Conservation (phyloP, 2,888 invertebrate genomes). For the Latrodectus hesperus region DNA sequence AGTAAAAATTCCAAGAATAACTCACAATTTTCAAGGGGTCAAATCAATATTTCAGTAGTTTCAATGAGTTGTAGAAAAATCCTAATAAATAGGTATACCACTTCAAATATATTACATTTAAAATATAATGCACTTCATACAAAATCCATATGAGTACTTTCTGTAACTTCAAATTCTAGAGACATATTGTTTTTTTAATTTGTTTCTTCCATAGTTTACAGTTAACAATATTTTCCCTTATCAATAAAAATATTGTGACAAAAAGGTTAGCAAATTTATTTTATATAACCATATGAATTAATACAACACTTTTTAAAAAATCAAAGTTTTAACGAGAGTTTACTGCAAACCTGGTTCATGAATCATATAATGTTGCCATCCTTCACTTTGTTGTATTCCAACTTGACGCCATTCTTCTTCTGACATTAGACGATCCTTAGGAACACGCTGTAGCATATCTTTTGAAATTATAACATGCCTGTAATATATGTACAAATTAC, state of each 20-base stretch:
- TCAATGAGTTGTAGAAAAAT: too few species aligned
- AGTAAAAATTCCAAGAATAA: too few species aligned
- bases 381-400: conserved; percentile 96
- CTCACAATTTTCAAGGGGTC: too few species aligned
- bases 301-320: not conserved
- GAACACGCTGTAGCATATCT: conserved; percentile 91
- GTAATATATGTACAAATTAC: not conserved
- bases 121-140: too few species aligned
- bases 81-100: too few species aligned
- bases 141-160: too few species aligned
- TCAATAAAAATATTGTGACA: not conserved
- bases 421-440: conserved; percentile 93
- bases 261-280: not conserved
- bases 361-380: conserved; percentile 98
- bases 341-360: conserved; percentile 87
- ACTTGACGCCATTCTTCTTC: conserved; percentile 95
- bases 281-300: not conserved
- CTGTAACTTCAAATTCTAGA: too few species aligned
- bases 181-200: too few species aligned
- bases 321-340: not conserved
- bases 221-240: not conserved
- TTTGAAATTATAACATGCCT: conserved; percentile 97
- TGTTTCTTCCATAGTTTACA: too few species aligned
- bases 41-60: too few species aligned
- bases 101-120: too few species aligned